Percentiles rank a stretch among this genome's conserved stretches.
Evolutionary conservation across 2,797 vertebrate species (phyloP).

Genomic region (Anolis apletophallus): DNA sequence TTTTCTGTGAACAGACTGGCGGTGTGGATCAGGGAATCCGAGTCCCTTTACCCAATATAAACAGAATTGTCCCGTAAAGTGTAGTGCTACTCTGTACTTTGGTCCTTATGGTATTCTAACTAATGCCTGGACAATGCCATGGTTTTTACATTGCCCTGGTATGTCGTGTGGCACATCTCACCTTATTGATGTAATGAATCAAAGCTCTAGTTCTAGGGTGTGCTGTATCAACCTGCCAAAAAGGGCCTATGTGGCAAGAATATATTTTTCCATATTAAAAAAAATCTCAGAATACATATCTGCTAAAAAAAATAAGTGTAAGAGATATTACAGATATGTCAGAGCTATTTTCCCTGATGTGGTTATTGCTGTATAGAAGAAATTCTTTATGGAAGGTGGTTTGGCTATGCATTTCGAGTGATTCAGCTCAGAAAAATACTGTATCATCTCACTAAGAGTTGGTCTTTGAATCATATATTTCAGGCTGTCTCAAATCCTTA

Average conservation of each 20-base stretch:
- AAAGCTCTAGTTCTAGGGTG: not conserved
- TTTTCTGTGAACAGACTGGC: not conserved
- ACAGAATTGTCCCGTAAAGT: not conserved
- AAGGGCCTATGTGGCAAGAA: not conserved
- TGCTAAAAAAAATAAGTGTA: not conserved
- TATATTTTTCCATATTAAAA: not conserved
- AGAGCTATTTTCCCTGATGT: not conserved
- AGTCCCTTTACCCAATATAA: not conserved
- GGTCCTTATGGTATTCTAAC: no score
- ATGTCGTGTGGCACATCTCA: not conserved
- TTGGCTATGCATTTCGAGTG: no score
- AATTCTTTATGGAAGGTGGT: constrained; percentile 30
- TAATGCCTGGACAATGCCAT: not conserved
- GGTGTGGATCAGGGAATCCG: not conserved
- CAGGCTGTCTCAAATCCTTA: constrained; percentile 52
- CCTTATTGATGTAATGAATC: not conserved
- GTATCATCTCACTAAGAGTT: not conserved
- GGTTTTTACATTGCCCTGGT: not conserved
- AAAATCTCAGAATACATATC: not conserved
- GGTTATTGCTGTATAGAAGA: not conserved
- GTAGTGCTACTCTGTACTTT: no score
- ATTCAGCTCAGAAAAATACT: no score
- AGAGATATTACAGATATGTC: not conserved
- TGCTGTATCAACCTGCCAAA: not conserved
- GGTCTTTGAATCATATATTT: not conserved